Conservation (phyloP, 2,113 vertebrate species). For the Bostrychus sinensis region DNA sequence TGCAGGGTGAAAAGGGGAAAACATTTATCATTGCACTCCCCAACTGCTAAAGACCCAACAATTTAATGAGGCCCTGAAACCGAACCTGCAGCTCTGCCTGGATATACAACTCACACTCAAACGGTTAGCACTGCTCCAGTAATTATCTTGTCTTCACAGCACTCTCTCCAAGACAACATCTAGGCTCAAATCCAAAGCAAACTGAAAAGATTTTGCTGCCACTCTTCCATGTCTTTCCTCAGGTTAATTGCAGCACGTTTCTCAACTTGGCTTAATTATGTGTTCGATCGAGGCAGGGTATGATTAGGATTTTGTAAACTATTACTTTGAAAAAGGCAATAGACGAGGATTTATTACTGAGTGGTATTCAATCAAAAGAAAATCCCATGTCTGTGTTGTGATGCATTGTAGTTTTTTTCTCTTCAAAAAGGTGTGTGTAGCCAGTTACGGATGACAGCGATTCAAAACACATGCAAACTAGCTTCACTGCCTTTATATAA, state of each 20-base stretch:
- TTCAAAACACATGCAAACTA: constrained; percentile 79
- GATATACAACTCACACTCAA: constrained; percentile 13
- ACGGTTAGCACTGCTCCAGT: constrained; percentile 30
- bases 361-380: constrained; percentile 50
- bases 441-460: constrained; percentile 71
- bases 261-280: constrained; percentile 64
- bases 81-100: constrained; percentile 5
- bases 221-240: constrained; percentile 26
- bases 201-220: constrained; percentile 27
- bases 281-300: constrained; percentile 46
- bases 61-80: constrained; percentile 25
- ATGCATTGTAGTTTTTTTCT: constrained; percentile 69
- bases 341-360: constrained; percentile 43
- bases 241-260: constrained; percentile 63
- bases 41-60: background rate
- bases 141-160: constrained; percentile 61
- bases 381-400: constrained; percentile 44
- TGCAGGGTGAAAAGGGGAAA: constrained; percentile 28
- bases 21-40: constrained; percentile 50
- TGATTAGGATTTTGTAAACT: constrained; percentile 70
- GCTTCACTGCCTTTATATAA: constrained; percentile 25
- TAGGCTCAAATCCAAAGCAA: constrained; percentile 54
- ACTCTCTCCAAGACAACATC: constrained; percentile 34
- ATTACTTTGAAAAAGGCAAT: constrained; percentile 52
- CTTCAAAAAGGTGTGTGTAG: constrained; percentile 71